Percentiles rank a stretch among this genome's conserved stretches.
These are phyloP conservation scores for Macropis europaea DNA, from an alignment of 2,888 invertebrate genomes.

Conservation along the genomic window DNA sequence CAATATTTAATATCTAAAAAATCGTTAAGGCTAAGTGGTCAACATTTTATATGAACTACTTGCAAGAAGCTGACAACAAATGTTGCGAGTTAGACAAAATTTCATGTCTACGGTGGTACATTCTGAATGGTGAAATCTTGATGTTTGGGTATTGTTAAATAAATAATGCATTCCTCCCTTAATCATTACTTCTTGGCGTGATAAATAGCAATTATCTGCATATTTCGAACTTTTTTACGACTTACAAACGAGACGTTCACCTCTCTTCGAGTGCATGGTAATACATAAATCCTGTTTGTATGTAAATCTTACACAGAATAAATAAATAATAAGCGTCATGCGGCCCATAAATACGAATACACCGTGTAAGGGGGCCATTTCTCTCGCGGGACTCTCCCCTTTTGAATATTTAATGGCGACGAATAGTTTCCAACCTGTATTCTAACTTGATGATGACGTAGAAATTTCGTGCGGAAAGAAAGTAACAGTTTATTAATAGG, in stretches of 20 bases:
- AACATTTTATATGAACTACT: too few relatives aligned
- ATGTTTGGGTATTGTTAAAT: too few relatives aligned
- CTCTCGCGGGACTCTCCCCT: slow-evolving; percentile 38
- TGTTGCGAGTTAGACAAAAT: too few relatives aligned
- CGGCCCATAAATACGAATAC: slow-evolving; percentile 50
- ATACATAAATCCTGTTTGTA: slow-evolving; percentile 47
- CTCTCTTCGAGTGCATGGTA: not conserved
- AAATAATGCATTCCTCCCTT: too few relatives aligned
- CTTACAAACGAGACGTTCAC: slow-evolving; percentile 2
- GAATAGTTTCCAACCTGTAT: slow-evolving; percentile 51
- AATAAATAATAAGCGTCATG: slow-evolving; percentile 55
- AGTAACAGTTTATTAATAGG: slow-evolving; percentile 14
- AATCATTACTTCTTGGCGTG: too few relatives aligned
- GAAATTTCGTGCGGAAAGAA: slow-evolving; percentile 37
- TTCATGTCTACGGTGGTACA: too few relatives aligned
- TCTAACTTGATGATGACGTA: slow-evolving; percentile 26
- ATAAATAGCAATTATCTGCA: too few relatives aligned
- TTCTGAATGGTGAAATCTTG: too few relatives aligned
- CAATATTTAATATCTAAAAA: too few relatives aligned
- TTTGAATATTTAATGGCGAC: slow-evolving; percentile 56
- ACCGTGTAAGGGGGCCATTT: slow-evolving; percentile 35
- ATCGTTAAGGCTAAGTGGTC: too few relatives aligned
- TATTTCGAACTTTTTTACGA: too few relatives aligned
- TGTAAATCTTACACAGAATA: slow-evolving; percentile 58
- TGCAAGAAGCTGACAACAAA: too few relatives aligned